Conservation (phyloP, 2,797 vertebrate species). For the Oreortyx pictus region DNA sequence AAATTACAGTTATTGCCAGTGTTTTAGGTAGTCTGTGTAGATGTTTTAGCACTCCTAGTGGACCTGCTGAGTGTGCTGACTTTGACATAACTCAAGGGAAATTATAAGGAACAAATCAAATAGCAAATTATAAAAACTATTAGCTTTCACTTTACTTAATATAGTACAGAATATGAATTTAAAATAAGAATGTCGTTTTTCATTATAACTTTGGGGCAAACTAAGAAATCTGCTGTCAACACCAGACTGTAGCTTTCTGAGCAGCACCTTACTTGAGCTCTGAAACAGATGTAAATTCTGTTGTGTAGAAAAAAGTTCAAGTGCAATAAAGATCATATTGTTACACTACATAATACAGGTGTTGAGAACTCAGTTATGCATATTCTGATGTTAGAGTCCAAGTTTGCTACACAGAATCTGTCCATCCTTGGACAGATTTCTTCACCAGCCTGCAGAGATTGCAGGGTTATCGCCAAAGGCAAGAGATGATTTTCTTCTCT, state of each 20-base stretch:
- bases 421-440: background rate
- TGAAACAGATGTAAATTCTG: background rate
- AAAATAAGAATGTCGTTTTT: conserved; percentile 22
- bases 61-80: conserved; percentile 35
- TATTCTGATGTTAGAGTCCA: background rate
- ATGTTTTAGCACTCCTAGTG: conserved; percentile 36
- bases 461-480: background rate
- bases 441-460: background rate
- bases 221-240: conserved; percentile 6
- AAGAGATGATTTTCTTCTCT: background rate
- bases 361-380: background rate
- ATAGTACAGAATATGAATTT: background rate
- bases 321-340: background rate
- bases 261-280: background rate
- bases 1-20: conserved; percentile 24
- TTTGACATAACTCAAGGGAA: conserved; percentile 29
- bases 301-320: background rate
- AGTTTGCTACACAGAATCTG: background rate
- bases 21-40: conserved; percentile 45
- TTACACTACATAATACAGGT: background rate
- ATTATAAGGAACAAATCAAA: conserved; percentile 26
- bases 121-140: conserved; percentile 11
- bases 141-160: conserved; percentile 32
- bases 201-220: background rate
- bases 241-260: background rate